Evolutionary conservation across 2,113 vertebrate genomes (phyloP).

Genomic region (Takifugu flavidus): DNA sequence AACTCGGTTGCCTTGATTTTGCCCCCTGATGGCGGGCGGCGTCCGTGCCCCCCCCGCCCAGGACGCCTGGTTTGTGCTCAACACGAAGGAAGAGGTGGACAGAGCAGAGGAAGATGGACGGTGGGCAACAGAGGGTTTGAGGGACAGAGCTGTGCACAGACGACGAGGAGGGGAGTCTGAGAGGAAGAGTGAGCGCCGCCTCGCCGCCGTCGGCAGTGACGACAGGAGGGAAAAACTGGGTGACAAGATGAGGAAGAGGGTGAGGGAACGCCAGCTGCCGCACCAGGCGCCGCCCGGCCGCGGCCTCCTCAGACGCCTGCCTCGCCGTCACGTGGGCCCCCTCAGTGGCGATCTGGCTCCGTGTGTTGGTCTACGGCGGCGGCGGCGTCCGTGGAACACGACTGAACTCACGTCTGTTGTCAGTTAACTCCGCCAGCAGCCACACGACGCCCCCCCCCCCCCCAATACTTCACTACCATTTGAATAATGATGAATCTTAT

Average conservation of each 20-base stretch:
- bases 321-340: constrained; percentile 37
- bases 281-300: constrained; percentile 59
- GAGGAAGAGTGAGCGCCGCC: constrained; percentile 51
- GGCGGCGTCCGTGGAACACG: too few species aligned
- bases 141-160: constrained; percentile 39
- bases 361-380: too few species aligned
- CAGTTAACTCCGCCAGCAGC: too few species aligned
- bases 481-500: too few species aligned
- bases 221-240: constrained; percentile 43
- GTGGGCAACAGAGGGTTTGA: constrained; percentile 16
- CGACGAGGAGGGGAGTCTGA: constrained; percentile 25
- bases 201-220: constrained; percentile 40
- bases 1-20: too few species aligned
- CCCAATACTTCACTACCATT: too few species aligned
- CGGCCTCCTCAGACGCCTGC: constrained; percentile 33
- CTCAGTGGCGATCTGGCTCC: too few species aligned
- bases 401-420: too few species aligned
- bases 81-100: not conserved
- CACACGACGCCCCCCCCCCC: too few species aligned
- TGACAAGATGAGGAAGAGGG: constrained; percentile 43
- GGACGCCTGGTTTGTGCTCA: too few species aligned
- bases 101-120: constrained; percentile 3
- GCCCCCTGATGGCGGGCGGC: too few species aligned
- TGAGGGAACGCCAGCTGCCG: constrained; percentile 48
- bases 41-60: too few species aligned